A percentile compares a stretch with the other conserved stretches of the same genome.
phyloP scores from a whole-genome alignment of 1,140 invertebrate genomes.

The Drosophila kikkawai region DNA sequence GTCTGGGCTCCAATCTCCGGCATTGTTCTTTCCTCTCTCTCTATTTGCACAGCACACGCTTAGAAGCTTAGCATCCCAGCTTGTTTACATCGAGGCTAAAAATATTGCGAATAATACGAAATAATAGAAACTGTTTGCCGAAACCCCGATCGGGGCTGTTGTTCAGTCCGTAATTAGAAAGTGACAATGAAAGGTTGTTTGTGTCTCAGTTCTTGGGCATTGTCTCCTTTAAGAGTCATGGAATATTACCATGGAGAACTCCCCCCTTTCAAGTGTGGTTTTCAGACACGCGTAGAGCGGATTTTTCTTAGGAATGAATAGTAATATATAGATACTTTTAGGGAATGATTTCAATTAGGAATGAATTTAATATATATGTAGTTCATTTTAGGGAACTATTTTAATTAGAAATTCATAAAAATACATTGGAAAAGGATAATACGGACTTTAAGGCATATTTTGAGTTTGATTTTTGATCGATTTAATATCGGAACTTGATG shows the following conservation, averaged over 20 bases:
- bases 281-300: neutral
- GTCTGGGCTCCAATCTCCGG: neutral
- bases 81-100: neutral
- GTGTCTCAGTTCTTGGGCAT: neutral
- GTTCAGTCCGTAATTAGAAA: neutral
- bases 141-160: neutral
- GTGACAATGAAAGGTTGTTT: neutral
- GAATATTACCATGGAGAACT: neutral
- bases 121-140: neutral
- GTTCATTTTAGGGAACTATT: no score
- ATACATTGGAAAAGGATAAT: no score
- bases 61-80: neutral
- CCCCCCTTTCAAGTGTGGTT: neutral
- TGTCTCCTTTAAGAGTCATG: neutral
- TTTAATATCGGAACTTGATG: no score
- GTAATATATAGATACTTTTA: neutral
- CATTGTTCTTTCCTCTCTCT: neutral
- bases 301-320: neutral
- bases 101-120: conserved; percentile 1
- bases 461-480: no score
- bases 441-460: no score
- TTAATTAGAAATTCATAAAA: no score
- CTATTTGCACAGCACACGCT: conserved; percentile 2
- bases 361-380: no score
- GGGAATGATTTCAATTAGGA: no score